Evolutionary conservation across 2,888 invertebrate genomes (phyloP), one percentile per base, ranked within the genome.

Genomic region (Bibio marci): DNA sequence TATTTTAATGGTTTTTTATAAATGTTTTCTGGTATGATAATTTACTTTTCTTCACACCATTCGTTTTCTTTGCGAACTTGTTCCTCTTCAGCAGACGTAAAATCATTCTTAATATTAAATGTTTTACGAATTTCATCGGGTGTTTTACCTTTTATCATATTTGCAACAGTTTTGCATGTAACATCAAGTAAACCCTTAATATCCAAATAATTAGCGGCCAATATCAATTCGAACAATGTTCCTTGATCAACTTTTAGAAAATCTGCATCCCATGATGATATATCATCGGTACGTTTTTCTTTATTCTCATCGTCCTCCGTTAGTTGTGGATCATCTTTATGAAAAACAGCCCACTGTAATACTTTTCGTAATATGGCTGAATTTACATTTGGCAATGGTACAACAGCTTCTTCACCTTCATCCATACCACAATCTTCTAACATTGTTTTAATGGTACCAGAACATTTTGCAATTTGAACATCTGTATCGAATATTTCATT

Each of bases 91-190:
- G 87, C 80, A 3, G 92, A 85, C 7, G 86, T 83, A 50, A 94
- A 94, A 58, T 94, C 94, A 62, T 92, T 94, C 61, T 92, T 91
- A 45, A 95, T 94, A 57, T 92, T 92, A 58, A 95, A 95, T 0
- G 91, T 92, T 58, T 91, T 92, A 10, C 95, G 77, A 45, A 94
- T 94, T 58, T 94, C 94, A 53, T 94, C 92, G 0, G 92, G 91
- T n/a, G 91, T 88, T 57, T 94, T 95, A 12, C 92, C 92, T 59
- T 94, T 94, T 51, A 95, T 94, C 94, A 95, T 94, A 58, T 94
- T 94, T 6, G 94, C 94, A 36, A 94, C 92, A 1, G 92, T 91
- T 65, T 98, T 98, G 65, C 97, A 98, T 1, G 95, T 92, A 0
- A 97, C 95, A 64, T 97, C 95, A 51, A 97, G 63, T 41, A 98